phyloP scores from a whole-genome alignment of 1,140 invertebrate genomes.

The Sarcophaga peregrina region DNA sequence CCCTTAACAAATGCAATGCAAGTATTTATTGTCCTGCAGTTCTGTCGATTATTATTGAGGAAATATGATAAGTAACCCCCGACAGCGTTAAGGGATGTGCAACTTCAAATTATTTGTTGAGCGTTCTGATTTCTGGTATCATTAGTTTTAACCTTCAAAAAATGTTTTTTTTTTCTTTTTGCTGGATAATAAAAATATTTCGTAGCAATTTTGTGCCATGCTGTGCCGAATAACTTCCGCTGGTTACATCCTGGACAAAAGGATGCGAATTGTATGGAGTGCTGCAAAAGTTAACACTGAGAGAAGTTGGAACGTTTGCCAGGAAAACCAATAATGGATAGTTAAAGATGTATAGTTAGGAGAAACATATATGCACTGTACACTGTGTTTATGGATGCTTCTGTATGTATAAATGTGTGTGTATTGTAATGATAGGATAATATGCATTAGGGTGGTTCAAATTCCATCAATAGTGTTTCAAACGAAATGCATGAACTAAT shows the following conservation, averaged over 20 bases:
- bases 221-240: constrained; percentile 40
- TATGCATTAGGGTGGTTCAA: no score
- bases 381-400: no score
- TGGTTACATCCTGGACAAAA: constrained; percentile 24
- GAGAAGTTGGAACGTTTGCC: not conserved
- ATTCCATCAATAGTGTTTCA: no score
- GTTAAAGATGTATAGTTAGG: no score
- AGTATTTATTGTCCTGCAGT: no score
- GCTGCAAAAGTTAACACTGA: not conserved
- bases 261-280: not conserved
- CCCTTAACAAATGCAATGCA: no score
- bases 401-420: no score
- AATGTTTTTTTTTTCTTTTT: not conserved
- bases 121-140: not conserved
- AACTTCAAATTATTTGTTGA: no score
- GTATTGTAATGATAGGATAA: no score
- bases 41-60: no score
- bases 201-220: constrained; percentile 29
- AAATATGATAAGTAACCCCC: not conserved
- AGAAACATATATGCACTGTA: no score
- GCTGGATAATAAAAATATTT: constrained; percentile 36
- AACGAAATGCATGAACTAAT: no score
- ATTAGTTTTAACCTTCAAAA: constrained; percentile 25
- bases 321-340: not conserved
- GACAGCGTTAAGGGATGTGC: not conserved